Conservation (phyloP, 2,797 vertebrate genomes). For the Cyprinella venusta region DNA sequence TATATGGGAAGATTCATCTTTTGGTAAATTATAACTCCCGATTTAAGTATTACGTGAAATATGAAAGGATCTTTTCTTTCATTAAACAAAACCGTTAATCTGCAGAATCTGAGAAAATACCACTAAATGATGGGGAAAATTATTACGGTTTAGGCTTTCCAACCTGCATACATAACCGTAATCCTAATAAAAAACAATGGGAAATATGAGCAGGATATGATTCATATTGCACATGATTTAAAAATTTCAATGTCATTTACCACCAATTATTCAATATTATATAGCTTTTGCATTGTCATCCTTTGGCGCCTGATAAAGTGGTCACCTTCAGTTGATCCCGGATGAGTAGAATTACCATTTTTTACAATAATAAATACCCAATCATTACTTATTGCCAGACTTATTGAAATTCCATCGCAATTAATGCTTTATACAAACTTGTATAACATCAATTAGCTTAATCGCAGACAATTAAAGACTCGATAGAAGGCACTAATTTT, state of each 20-base stretch:
- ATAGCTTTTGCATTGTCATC: not conserved
- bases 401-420: conserved; percentile 37
- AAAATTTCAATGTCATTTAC: not conserved
- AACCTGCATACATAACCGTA: not conserved
- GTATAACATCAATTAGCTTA: conserved; percentile 31
- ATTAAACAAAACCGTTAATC: not conserved
- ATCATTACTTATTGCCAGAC: conserved; percentile 56
- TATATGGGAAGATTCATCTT: not conserved
- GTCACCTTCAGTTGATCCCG: not conserved
- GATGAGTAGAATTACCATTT: conserved; percentile 2
- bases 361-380: conserved; percentile 27
- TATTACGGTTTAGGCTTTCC: not conserved
- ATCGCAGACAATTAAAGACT: conserved; percentile 41
- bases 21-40: not conserved
- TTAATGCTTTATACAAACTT: conserved; percentile 26
- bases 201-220: conserved; percentile 10
- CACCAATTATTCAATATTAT: not conserved
- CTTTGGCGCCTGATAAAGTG: conserved; percentile 1
- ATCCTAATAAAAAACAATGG: not conserved
- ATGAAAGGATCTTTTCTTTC: not conserved
- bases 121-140: not conserved
- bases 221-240: conserved; percentile 16
- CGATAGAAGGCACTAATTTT: conserved; percentile 59
- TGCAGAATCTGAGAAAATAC: not conserved
- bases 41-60: not conserved